A percentile compares a stretch with the other conserved stretches of the same genome.
phyloP scores from a whole-genome alignment of 1,140 invertebrate genomes.

The Drosophila orena region DNA sequence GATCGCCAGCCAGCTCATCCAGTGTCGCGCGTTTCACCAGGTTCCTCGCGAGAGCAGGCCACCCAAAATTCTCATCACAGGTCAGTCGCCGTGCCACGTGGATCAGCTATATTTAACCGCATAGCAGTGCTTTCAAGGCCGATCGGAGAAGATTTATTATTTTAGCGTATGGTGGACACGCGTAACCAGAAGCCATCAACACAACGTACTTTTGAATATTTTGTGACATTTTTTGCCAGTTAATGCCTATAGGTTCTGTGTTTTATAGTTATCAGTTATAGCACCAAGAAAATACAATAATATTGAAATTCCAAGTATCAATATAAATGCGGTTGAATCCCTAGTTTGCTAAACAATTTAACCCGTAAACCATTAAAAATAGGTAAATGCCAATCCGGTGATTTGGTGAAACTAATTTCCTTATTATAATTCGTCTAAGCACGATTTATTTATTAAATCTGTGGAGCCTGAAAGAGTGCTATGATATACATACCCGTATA shows the following conservation, averaged over 20 bases:
- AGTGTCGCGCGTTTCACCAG: conserved; percentile 59
- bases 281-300: no score
- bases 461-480: not conserved
- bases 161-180: not conserved
- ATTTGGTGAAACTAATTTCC: no score
- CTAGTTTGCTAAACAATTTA: no score
- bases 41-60: conserved; percentile 62
- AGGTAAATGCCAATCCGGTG: no score
- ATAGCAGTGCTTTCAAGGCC: conserved; percentile 16
- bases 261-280: no score
- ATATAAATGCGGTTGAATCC: no score
- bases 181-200: not conserved
- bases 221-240: not conserved
- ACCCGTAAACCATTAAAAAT: no score
- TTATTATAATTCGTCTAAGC: no score
- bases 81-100: conserved; percentile 72
- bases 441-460: no score
- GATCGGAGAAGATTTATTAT: not conserved
- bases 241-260: no score
- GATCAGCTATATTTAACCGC: conserved; percentile 9
- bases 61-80: conserved; percentile 86
- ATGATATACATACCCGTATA: not conserved
- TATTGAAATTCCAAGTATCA: no score
- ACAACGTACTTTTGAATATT: not conserved
- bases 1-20: conserved; percentile 24